Base-by-base conservation (phyloP, 2,888 invertebrate species). In the Aricia artaxerxes region DNA sequence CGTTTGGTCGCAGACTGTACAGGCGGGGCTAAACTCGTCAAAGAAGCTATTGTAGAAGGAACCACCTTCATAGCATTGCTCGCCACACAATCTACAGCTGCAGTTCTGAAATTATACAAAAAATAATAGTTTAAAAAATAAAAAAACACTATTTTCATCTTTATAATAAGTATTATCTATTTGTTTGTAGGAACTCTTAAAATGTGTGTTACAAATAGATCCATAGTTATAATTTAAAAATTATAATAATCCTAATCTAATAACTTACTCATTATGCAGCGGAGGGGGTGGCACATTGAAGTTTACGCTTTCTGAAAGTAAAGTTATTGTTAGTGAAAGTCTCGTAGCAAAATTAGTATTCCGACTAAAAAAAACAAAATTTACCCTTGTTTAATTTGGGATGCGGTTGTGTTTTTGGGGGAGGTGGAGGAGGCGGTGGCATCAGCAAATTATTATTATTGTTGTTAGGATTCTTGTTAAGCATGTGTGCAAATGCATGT, bases 401-500 rank as follows among this genome's bases (percentile, higher is more conserved):
- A 16, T 35, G 5, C n/a, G 9, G 73, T 57, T 72, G 60, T 49
- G 31, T 24, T 24, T 24, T 24, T 49, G 78, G 78, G 61, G 80
- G 76, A 4, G 86, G 85, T 11, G 85, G 86, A 0, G 87, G 86
- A 0, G 86, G 86, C 0, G 87, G 86, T 0, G 85, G 85, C 35
- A 84, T 84, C 35, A 81, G 38, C 0, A 80, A 78, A 1, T 73
- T 81, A 4, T 87, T 87, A 80, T 87, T 89, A 0, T 89, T 73
- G 11, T 38, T 73, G 24, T 73, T 57, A 13, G 57, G 57, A 73
- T 40, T 73, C 0, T 53, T 75, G 53, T 75, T 24, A 0, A 31
- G 49, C 24, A 24, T 83, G 78, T 92, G 91, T 1, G 85, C 85
- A 9, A 87, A 64, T 0, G 88, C 83, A 78, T 90, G 88, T 0